Base-by-base conservation (phyloP, 2,888 invertebrate genomes). In the Epiblema foenella region DNA sequence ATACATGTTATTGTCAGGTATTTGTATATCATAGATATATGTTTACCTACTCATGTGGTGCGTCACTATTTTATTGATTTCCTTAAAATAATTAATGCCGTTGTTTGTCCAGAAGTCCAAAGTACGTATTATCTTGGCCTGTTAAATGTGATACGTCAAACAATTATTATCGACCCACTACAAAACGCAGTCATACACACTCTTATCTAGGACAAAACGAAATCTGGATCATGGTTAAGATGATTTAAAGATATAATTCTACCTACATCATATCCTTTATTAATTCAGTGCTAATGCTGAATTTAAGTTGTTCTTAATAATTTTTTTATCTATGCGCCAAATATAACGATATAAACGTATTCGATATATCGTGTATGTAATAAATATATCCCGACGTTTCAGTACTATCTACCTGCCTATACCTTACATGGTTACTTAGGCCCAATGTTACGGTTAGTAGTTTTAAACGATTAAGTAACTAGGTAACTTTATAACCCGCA, bases 81-180 rank as follows among this genome's bases (percentile, higher is more conserved):
- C n/a, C 10, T 24, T 39, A 54, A 15, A 52, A 37, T 64, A 39
- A 52, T 37, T 37, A 37, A 33, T 54, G 64, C 64, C 52, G 52
- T 64, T 52, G 52, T 54, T 54, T n/a, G 20, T n/a, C 37, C 20
- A 20, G n/a, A n/a, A 29, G 52, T 29, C 9, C 18, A 11, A n/a
- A 18, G 15, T 15, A n/a, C 5, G 12, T 8, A 18, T 63, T 51
- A 63, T 63, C 24, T 51, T 37, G 24, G 52, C 20, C n/a, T 54
- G 52, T 15, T 18, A 18, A 20, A 37, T 4, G 24, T n/a, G 37
- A 37, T 11, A 37, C 4, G 20, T 64, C 10, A 24, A 37, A 52
- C 20, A 8, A 60, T 46, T 46, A 60, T 46, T 46, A 60, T n/a
- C 42, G 12, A 42, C 46, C 60, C n/a, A 54, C 33, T 63, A 33